Evolutionary conservation across 2,113 vertebrate genomes (phyloP).

Genomic region (Hippocampus abdominalis): DNA sequence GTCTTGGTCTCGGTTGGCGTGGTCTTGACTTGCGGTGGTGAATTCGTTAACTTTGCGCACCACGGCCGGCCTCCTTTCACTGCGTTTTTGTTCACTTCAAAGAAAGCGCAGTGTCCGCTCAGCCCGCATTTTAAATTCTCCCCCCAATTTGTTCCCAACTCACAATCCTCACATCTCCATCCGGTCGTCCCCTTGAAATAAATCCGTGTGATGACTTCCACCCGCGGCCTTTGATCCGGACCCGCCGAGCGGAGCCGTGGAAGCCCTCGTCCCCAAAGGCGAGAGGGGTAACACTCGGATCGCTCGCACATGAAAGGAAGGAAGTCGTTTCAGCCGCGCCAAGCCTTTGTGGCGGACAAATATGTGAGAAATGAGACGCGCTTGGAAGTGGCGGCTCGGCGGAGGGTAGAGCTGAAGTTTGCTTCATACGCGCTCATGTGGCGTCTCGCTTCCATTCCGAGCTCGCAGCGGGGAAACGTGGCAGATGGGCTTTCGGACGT

Average conservation of each 20-base stretch:
- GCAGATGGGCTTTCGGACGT: background rate
- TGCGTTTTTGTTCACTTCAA: background rate
- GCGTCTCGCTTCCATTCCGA: background rate
- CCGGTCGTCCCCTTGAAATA: slow-evolving; percentile 18
- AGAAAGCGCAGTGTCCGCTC: slow-evolving; percentile 7
- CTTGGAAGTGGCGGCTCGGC: background rate
- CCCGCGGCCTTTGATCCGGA: slow-evolving; percentile 48
- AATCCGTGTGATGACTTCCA: slow-evolving; percentile 53
- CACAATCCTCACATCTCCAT: slow-evolving; percentile 26
- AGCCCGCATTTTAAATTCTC: slow-evolving; percentile 33
- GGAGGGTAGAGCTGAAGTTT: background rate
- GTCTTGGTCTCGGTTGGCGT: no score
- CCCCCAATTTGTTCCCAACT: slow-evolving; percentile 40
- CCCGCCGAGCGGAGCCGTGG: slow-evolving; percentile 19
- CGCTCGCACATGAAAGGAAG: slow-evolving; percentile 20
- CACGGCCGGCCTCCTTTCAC: no score
- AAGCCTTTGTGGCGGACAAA: background rate
- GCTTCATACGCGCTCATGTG: background rate
- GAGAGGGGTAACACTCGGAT: slow-evolving; percentile 16
- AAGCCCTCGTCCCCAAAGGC: slow-evolving; percentile 37
- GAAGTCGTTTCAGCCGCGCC: background rate
- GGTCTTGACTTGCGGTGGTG: no score
- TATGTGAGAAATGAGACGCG: background rate
- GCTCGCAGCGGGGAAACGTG: no score
- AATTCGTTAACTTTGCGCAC: no score